A percentile compares a stretch with the other conserved stretches of the same genome.
These are phyloP conservation scores for Spisula subtruncata DNA, from an alignment of 2,888 invertebrate species.

Conservation along the genomic window DNA sequence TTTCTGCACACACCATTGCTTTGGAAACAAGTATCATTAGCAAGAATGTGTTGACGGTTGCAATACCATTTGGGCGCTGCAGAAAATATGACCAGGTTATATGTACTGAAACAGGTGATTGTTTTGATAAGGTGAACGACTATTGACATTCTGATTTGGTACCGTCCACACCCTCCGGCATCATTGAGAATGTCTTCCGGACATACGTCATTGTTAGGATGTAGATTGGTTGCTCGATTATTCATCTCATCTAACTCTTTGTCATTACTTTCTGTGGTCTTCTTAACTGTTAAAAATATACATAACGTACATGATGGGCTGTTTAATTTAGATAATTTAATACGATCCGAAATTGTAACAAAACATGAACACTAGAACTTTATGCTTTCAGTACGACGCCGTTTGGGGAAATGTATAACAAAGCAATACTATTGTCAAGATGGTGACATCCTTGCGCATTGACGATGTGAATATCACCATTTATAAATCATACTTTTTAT, in stretches of 20 bases:
- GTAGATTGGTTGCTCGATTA: not conserved
- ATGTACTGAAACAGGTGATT: constrained; percentile 39
- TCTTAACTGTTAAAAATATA: too few relatives aligned
- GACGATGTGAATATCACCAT: too few relatives aligned
- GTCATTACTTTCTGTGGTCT: not conserved
- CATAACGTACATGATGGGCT: too few relatives aligned
- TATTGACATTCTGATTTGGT: constrained; percentile 38
- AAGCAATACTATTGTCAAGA: too few relatives aligned
- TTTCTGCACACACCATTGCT: not conserved
- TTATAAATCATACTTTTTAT: too few relatives aligned
- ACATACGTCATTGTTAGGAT: not conserved
- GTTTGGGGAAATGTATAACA: too few relatives aligned
- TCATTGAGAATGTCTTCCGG: constrained; percentile 54
- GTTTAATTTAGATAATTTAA: too few relatives aligned
- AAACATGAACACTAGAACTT: too few relatives aligned
- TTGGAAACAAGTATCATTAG: not conserved
- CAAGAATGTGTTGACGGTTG: not conserved
- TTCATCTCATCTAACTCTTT: not conserved
- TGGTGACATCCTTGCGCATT: too few relatives aligned
- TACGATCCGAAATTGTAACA: too few relatives aligned
- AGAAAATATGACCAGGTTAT: constrained; percentile 17
- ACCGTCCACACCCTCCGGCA: constrained; percentile 57
- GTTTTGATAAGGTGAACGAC: constrained; percentile 51
- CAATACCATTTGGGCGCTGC: constrained; percentile 49
- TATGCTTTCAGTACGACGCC: too few relatives aligned